A percentile compares a stretch with the other conserved stretches of the same genome.
Evolutionary conservation across 2,797 vertebrate species (phyloP).

Genomic region (Argentina silus): DNA sequence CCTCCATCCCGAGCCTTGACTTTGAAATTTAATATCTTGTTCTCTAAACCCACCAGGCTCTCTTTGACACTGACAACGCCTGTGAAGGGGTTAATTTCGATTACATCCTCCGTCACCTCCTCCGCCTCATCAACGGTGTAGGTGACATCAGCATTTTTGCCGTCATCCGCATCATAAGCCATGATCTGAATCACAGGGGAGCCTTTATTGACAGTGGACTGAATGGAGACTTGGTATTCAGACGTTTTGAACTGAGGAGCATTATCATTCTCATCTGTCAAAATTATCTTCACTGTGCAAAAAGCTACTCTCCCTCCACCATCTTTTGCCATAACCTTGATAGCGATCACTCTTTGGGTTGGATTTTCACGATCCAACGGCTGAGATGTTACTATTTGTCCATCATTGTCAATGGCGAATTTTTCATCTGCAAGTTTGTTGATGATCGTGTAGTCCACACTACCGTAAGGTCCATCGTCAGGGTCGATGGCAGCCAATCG

Average conservation of each 20-base stretch:
- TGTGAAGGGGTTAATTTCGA: constrained; percentile 92
- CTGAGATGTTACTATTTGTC: constrained; percentile 88
- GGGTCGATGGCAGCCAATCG: constrained; percentile 90
- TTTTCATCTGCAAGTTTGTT: constrained; percentile 94
- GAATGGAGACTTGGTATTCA: constrained; percentile 90
- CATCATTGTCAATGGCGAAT: constrained; percentile 85
- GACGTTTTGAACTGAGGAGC: constrained; percentile 90
- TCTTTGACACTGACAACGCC: constrained; percentile 92
- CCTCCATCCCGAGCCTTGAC: constrained; percentile 93
- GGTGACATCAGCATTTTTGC: constrained; percentile 94
- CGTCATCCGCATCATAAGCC: constrained; percentile 95
- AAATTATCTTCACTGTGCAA: constrained; percentile 96
- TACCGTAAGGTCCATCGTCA: constrained; percentile 91
- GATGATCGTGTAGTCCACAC: constrained; percentile 95
- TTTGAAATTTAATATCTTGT: constrained; percentile 91
- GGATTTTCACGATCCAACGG: constrained; percentile 94
- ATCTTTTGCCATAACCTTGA: constrained; percentile 97
- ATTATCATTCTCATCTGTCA: constrained; percentile 97
- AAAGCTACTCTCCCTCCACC: constrained; percentile 94
- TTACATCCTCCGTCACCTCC: constrained; percentile 84
- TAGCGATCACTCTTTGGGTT: constrained; percentile 90
- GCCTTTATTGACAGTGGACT: constrained; percentile 91
- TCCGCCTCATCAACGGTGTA: constrained; percentile 89
- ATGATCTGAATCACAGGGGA: constrained; percentile 92
- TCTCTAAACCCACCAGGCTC: constrained; percentile 90